Evolutionary conservation across 1,140 invertebrate species (phyloP).

Genomic region (Diachasma alloeum): DNA sequence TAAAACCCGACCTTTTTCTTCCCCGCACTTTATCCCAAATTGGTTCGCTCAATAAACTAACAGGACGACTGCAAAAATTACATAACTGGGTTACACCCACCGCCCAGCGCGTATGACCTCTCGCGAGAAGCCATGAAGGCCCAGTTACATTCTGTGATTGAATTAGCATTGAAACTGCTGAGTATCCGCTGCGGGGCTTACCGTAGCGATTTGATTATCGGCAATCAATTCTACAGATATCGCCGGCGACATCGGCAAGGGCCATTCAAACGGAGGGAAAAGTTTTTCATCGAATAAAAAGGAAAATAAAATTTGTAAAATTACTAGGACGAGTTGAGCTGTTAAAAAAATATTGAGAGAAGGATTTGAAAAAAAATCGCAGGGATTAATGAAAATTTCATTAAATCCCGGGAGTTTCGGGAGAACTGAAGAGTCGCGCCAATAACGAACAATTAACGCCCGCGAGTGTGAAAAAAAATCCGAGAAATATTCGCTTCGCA

Average conservation of each 20-base stretch:
- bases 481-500: too few species aligned
- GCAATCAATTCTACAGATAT: constrained; percentile 45
- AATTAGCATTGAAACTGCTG: constrained; percentile 52
- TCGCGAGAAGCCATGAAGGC: neutral
- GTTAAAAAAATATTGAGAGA: neutral
- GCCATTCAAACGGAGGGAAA: neutral
- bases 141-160: constrained; percentile 39
- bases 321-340: neutral
- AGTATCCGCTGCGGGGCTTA: constrained; percentile 33
- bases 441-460: neutral
- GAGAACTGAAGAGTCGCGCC: neutral
- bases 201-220: constrained; percentile 44
- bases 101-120: neutral
- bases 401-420: neutral
- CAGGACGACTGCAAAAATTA: constrained; percentile 20
- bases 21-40: too few species aligned
- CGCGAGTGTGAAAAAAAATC: neutral
- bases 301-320: neutral
- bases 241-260: neutral
- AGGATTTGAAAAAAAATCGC: neutral
- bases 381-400: neutral
- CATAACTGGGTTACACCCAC: neutral
- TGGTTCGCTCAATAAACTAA: too few species aligned
- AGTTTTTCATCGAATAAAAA: neutral
- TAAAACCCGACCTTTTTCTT: too few species aligned